A percentile compares a stretch with the other conserved stretches of the same genome.
Evolutionary conservation across 2,797 vertebrate genomes (phyloP).

Genomic region (Acipenser transmontanus): DNA sequence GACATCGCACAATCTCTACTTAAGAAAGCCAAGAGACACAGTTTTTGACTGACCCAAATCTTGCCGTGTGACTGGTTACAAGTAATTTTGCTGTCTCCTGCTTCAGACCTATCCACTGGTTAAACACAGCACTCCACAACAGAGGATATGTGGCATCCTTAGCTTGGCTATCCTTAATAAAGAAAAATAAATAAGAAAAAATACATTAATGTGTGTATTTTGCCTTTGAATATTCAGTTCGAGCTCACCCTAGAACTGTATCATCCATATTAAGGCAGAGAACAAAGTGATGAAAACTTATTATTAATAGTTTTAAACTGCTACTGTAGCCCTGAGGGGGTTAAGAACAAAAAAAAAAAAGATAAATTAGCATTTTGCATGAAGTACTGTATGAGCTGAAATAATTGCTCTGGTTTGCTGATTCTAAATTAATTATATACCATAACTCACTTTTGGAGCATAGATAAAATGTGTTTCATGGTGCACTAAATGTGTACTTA

Average conservation of each 20-base stretch:
- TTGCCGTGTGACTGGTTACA: too few relatives aligned
- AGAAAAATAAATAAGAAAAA: neutral
- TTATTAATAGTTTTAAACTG: constrained; percentile 26
- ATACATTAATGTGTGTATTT: neutral
- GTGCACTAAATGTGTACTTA: constrained; percentile 8
- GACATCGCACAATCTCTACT: too few relatives aligned
- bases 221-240: neutral
- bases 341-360: constrained; percentile 23
- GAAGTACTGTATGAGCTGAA: constrained; percentile 51
- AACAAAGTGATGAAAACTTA: constrained; percentile 8
- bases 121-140: too few relatives aligned
- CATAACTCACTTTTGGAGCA: constrained; percentile 45
- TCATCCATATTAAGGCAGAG: neutral
- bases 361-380: constrained; percentile 50
- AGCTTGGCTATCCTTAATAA: too few relatives aligned
- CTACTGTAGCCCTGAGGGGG: constrained; percentile 25
- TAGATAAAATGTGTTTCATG: constrained; percentile 11
- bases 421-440: constrained; percentile 58
- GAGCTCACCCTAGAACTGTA: neutral
- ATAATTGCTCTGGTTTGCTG: constrained; percentile 55
- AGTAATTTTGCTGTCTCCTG: neutral
- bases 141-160: too few relatives aligned
- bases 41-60: too few relatives aligned
- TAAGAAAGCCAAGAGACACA: too few relatives aligned
- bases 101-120: neutral